Evolutionary conservation across 2,888 invertebrate genomes (phyloP), one percentile per base, ranked within the genome.

Genomic region (Yponomeuta plumbellus): DNA sequence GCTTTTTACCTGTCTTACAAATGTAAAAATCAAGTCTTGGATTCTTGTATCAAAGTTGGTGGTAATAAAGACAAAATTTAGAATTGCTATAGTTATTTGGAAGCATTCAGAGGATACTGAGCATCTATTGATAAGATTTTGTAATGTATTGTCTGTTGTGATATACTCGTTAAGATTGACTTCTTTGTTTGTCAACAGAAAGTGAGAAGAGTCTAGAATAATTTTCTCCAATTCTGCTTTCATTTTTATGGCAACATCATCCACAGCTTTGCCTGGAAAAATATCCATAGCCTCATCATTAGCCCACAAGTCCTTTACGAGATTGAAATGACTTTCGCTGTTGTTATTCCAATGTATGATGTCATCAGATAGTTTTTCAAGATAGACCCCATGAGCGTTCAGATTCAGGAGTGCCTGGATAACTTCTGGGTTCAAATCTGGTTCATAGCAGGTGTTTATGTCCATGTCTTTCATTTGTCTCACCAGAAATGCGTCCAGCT

Each of bases 371-470:
- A 85, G 57, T 10, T 63, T 67, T 44, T 80, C 71, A 59, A 76
- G 65, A 62, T 74, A 69, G 40, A 70, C 64, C 39, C 70, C 72
- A 71, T 75, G 75, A 69, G 77, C 71, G 72, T 80, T 80, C 20
- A 90, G 75, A 74, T 88, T 90, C 2, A 83, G 69, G 64, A 90
- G 73, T 13, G 90, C 85, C 74, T 86, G 85, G 1, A 84, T 67
- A 23, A 85, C 73, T 74, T 90, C 89, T 63, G 84, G 81, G 57
- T 84, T 83, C 0, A 80, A 22, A 61, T 70, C 67, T 20, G 78
- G 70, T 57, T 75, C 68, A 59, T 73, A 74, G n/a, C 68, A 75
- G 11, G 84, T 75, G n/a, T 70, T 73, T 0, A 84, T 62, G 59
- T 80, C 74, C 58, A 76, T 69, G 65, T 80, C 77, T 68, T 79